These are phyloP conservation scores for Pyralis farinalis DNA, from an alignment of 2,888 invertebrate species.

Conservation along the genomic window DNA sequence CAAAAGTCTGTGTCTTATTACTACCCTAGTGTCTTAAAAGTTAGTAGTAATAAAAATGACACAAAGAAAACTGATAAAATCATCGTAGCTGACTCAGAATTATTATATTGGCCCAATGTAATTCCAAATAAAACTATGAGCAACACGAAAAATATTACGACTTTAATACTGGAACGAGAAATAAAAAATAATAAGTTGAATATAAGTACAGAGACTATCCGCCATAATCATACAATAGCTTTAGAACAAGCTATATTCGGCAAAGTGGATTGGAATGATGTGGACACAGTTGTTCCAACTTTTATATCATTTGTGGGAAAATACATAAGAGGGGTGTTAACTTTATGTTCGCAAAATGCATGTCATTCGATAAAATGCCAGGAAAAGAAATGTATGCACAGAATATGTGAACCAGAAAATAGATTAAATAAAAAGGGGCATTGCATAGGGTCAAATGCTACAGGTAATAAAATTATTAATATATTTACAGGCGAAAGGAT, in stretches of 20 bases:
- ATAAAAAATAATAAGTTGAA: slow-evolving; percentile 55
- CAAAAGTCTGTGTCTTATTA: not conserved
- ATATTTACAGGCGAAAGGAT: too few species aligned
- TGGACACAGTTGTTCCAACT: slow-evolving; percentile 57
- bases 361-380: slow-evolving; percentile 71
- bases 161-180: slow-evolving; percentile 55
- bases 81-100: slow-evolving; percentile 38
- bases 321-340: slow-evolving; percentile 61
- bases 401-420: slow-evolving; percentile 51
- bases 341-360: slow-evolving; percentile 58
- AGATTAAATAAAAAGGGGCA: slow-evolving; percentile 63
- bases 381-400: slow-evolving; percentile 54
- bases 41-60: slow-evolving; percentile 22
- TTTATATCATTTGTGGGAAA: slow-evolving; percentile 69
- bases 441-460: slow-evolving; percentile 51
- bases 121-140: slow-evolving; percentile 22
- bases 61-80: slow-evolving; percentile 40
- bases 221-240: slow-evolving; percentile 44
- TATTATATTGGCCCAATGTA: slow-evolving; percentile 60
- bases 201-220: slow-evolving; percentile 48
- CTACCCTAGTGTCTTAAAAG: not conserved
- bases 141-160: slow-evolving; percentile 48
- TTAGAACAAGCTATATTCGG: slow-evolving; percentile 66
- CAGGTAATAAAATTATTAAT: slow-evolving; percentile 36
- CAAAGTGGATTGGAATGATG: slow-evolving; percentile 63